Percentiles rank a stretch among this genome's conserved stretches.
Evolutionary conservation across 2,797 vertebrate genomes (phyloP).

Genomic region (Tinamus major): DNA sequence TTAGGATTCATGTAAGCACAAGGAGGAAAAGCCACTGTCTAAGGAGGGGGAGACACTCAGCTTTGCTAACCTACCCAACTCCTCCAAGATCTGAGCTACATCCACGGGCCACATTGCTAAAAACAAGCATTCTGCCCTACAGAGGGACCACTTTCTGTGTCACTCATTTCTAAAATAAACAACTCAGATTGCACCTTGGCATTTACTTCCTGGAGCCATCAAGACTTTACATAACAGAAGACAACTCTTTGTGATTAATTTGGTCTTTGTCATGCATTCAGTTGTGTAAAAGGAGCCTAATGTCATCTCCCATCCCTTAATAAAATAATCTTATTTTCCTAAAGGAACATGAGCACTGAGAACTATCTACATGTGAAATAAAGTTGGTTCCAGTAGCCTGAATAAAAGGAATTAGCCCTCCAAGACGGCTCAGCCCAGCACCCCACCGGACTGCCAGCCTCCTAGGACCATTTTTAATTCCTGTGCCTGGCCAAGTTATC

Average conservation of each 20-base stretch:
- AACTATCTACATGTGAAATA: background rate
- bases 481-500: background rate
- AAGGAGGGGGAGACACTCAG: background rate
- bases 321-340: background rate
- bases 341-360: background rate
- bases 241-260: background rate
- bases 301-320: background rate
- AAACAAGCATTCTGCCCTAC: background rate
- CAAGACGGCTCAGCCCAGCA: background rate
- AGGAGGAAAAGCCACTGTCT: slow-evolving; percentile 2
- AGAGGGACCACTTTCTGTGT: background rate
- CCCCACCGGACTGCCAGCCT: background rate
- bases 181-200: slow-evolving; percentile 36
- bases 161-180: slow-evolving; percentile 33
- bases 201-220: background rate
- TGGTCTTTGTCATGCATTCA: background rate
- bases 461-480: background rate
- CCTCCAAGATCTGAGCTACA: background rate
- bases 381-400: background rate
- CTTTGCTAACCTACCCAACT: background rate
- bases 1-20: background rate
- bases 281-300: background rate
- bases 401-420: background rate
- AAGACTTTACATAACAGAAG: background rate
- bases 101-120: background rate